Conservation (phyloP, 2,113 vertebrate genomes). For the Cinclus cinclus region DNA sequence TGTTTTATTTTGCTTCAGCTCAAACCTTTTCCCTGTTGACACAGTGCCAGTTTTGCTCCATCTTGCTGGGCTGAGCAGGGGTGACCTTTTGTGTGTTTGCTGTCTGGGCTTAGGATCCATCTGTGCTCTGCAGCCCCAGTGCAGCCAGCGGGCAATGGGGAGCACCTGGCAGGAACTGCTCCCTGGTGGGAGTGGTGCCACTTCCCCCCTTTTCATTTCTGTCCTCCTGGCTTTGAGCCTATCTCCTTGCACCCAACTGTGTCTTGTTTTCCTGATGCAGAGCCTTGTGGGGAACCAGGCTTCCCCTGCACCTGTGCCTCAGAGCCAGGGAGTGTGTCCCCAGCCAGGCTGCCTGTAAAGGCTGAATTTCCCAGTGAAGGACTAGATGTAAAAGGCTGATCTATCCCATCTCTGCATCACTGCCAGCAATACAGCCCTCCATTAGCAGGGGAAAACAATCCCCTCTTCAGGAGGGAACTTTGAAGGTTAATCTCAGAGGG, state of each 20-base stretch:
- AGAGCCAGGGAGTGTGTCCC: neutral
- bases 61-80: neutral
- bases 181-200: fast-evolving
- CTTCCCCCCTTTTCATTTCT: neutral
- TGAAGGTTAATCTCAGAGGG: neutral
- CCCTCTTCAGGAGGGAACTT: neutral
- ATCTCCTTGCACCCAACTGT: fast-evolving
- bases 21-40: constrained; percentile 11
- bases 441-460: neutral
- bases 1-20: neutral
- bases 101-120: neutral
- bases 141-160: fast-evolving
- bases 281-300: fast-evolving
- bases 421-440: neutral
- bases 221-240: neutral
- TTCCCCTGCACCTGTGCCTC: fast-evolving
- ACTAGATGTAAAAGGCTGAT: neutral
- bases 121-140: neutral
- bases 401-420: neutral
- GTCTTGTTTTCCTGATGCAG: neutral
- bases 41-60: neutral
- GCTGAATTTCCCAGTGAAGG: neutral
- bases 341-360: fast-evolving
- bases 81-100: constrained; percentile 37
- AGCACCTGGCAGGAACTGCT: neutral